A percentile compares a stretch with the other conserved stretches of the same genome.
Evolutionary conservation across 2,797 vertebrate genomes (phyloP).

Genomic region (Borostomias antarcticus): DNA sequence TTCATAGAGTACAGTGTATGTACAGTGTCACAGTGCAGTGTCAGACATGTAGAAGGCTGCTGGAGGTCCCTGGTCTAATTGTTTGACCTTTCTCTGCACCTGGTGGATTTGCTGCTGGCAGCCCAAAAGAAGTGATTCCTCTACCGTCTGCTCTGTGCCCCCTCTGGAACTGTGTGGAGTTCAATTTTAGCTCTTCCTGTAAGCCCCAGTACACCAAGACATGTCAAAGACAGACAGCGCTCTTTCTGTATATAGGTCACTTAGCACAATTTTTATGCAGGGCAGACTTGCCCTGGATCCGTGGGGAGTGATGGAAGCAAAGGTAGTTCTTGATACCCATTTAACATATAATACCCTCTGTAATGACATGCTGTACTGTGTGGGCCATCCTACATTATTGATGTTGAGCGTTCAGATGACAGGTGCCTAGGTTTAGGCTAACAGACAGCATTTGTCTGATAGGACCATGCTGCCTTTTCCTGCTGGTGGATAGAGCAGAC

Average conservation of each 20-base stretch:
- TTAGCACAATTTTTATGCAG: not conserved
- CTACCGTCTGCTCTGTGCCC: not conserved
- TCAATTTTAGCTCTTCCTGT: not conserved
- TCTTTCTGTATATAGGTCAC: slow-evolving; percentile 7
- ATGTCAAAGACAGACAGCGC: not conserved
- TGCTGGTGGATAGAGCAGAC: no score
- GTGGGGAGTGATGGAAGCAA: not conserved
- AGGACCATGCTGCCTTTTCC: no score
- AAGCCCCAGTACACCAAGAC: not conserved
- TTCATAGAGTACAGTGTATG: no score
- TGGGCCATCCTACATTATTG: no score
- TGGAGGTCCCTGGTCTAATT: not conserved
- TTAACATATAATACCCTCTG: not conserved
- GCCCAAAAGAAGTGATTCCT: not conserved
- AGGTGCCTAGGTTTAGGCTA: no score
- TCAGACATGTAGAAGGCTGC: not conserved
- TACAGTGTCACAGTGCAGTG: not conserved
- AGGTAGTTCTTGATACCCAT: not conserved
- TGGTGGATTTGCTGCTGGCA: not conserved
- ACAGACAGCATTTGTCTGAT: no score
- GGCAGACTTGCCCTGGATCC: not conserved
- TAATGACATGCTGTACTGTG: not conserved
- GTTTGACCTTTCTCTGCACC: not conserved
- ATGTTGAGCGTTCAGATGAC: no score
- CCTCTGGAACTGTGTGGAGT: not conserved